Evolutionary conservation across 2,113 vertebrate genomes (phyloP).

Genomic region (Myiagra hebetior): DNA sequence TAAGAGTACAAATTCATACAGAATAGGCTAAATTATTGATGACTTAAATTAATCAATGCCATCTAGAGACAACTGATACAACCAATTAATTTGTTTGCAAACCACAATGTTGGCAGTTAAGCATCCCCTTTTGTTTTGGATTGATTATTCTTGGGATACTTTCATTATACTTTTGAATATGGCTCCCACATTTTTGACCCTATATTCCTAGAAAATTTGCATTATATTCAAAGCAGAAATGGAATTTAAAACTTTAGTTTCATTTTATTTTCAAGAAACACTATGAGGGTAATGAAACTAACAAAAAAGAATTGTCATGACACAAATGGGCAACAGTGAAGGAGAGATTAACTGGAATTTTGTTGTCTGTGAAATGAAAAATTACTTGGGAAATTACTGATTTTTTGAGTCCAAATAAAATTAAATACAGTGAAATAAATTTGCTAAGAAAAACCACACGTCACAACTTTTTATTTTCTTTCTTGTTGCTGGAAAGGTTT

Average conservation of each 20-base stretch:
- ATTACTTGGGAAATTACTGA: not conserved
- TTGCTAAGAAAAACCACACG: not conserved
- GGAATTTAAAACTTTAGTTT: not conserved
- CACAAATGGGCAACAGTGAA: not conserved
- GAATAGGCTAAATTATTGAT: not conserved
- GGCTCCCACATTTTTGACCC: not conserved
- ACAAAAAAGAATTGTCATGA: not conserved
- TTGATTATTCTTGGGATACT: not conserved
- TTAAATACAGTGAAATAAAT: slow-evolving; percentile 16
- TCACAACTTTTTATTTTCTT: not conserved
- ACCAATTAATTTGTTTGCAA: not conserved
- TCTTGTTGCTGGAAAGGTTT: slow-evolving; percentile 2
- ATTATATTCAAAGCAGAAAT: not conserved
- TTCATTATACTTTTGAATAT: not conserved
- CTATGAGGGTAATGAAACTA: not conserved
- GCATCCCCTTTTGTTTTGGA: not conserved
- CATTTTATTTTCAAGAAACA: not conserved
- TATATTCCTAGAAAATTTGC: not conserved
- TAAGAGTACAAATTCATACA: not conserved
- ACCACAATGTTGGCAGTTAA: not conserved
- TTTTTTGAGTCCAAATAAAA: slow-evolving; percentile 3
- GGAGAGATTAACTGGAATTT: not conserved
- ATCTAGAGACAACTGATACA: not conserved
- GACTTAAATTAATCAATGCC: not conserved
- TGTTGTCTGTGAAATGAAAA: not conserved